These are phyloP conservation scores for Phainopepla nitens DNA, from an alignment of 2,113 vertebrate species.

Conservation along the genomic window DNA sequence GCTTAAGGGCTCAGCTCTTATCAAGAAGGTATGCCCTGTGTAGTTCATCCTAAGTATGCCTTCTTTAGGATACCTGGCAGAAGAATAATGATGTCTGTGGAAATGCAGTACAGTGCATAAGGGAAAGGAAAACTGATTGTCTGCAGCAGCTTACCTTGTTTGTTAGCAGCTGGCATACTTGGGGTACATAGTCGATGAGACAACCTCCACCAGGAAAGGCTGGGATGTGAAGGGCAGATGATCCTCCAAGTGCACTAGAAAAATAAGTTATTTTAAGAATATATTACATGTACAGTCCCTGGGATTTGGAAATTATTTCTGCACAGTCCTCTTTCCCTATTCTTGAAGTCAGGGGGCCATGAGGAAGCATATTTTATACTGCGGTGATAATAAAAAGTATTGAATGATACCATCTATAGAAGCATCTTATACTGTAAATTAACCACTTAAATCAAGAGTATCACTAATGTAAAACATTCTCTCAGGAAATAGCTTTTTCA, in stretches of 20 bases:
- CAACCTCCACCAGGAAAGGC: slow-evolving; percentile 94
- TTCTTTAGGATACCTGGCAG: neutral
- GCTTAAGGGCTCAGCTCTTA: neutral
- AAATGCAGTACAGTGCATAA: neutral
- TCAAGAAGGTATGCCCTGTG: neutral
- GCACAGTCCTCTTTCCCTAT: neutral
- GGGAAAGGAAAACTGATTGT: neutral
- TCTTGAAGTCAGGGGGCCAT: neutral
- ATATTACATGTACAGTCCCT: neutral
- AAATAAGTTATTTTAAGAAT: slow-evolving; percentile 12
- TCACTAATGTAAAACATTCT: neutral
- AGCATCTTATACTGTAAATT: neutral
- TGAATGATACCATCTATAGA: neutral
- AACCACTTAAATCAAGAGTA: neutral
- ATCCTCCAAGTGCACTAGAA: slow-evolving; percentile 91
- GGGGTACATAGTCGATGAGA: slow-evolving; percentile 97
- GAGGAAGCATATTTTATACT: neutral
- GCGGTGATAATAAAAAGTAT: neutral
- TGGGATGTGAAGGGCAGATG: slow-evolving; percentile 95
- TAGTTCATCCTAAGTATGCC: neutral
- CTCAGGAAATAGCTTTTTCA: neutral
- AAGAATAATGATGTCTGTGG: neutral
- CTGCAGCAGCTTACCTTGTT: slow-evolving; percentile 85
- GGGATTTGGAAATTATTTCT: neutral
- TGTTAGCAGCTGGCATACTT: slow-evolving; percentile 95